Evolutionary conservation across 1,140 invertebrate species (phyloP).

Genomic region (Nylanderia fulva): DNA sequence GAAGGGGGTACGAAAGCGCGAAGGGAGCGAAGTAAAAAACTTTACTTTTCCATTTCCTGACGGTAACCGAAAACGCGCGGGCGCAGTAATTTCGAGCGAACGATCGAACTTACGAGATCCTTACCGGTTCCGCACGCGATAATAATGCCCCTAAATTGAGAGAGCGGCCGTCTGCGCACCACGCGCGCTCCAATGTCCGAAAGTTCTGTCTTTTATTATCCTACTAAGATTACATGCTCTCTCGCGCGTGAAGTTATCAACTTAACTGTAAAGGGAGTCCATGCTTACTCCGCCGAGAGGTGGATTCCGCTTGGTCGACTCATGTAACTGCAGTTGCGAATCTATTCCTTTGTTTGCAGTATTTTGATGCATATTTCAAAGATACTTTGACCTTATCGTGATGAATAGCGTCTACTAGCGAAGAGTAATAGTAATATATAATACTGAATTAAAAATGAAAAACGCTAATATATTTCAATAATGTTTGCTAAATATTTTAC

Average conservation of each 20-base stretch:
- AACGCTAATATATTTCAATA: too few species aligned
- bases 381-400: background rate
- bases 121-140: slow-evolving; percentile 14
- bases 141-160: slow-evolving; percentile 53
- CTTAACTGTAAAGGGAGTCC: slow-evolving; percentile 46
- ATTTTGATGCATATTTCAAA: slow-evolving; percentile 32
- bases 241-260: slow-evolving; percentile 40
- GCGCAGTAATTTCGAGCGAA: slow-evolving; percentile 15
- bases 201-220: slow-evolving; percentile 59
- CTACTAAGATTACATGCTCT: slow-evolving; percentile 55
- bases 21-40: background rate
- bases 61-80: slow-evolving; percentile 38
- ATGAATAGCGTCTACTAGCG: slow-evolving; percentile 27
- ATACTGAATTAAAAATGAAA: slow-evolving; percentile 23
- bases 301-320: slow-evolving; percentile 42
- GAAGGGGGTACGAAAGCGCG: too few species aligned
- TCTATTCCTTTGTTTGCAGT: slow-evolving; percentile 53
- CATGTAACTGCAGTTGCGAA: slow-evolving; percentile 53
- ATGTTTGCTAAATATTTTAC: background rate
- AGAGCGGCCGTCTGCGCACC: background rate
- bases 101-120: slow-evolving; percentile 47
- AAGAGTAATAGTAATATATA: background rate
- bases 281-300: slow-evolving; percentile 19
- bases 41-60: slow-evolving; percentile 46
- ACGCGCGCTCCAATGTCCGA: slow-evolving; percentile 13